phyloP scores from a whole-genome alignment of 2,797 vertebrate genomes.

The Siniperca scherzeri region DNA sequence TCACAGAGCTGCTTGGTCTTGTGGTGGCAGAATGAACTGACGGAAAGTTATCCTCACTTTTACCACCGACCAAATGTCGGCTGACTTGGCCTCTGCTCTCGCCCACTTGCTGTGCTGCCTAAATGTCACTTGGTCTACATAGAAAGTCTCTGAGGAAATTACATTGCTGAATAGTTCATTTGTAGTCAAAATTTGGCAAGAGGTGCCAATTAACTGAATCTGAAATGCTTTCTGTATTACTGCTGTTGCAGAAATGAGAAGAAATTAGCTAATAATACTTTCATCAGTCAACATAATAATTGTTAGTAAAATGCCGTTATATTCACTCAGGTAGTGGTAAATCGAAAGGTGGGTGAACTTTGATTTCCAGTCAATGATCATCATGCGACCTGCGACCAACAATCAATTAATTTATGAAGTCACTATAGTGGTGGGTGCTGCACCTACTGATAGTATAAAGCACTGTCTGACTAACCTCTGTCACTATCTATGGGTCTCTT shows the following conservation, averaged over 20 bases:
- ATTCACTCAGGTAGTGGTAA: neutral
- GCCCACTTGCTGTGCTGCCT: neutral
- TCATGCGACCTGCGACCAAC: neutral
- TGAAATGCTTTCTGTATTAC: neutral
- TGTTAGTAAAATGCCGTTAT: neutral
- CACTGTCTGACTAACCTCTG: neutral
- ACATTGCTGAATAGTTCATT: conserved; percentile 3
- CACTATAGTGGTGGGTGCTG: neutral
- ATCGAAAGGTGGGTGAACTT: neutral
- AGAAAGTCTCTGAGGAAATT: neutral
- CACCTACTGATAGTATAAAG: neutral
- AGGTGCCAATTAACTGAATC: neutral
- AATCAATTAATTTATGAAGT: neutral
- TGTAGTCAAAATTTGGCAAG: neutral
- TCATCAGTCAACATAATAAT: neutral
- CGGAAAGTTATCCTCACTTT: conserved; percentile 4
- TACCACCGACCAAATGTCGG: neutral
- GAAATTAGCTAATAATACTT: neutral
- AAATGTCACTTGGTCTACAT: neutral
- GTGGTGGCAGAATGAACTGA: neutral
- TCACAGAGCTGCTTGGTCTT: neutral
- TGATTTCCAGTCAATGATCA: neutral
- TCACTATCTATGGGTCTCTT: neutral
- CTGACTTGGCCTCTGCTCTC: conserved; percentile 11
- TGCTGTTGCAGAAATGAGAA: neutral